Conservation (phyloP, 2,888 invertebrate species). For the Syrphus vitripennis region DNA sequence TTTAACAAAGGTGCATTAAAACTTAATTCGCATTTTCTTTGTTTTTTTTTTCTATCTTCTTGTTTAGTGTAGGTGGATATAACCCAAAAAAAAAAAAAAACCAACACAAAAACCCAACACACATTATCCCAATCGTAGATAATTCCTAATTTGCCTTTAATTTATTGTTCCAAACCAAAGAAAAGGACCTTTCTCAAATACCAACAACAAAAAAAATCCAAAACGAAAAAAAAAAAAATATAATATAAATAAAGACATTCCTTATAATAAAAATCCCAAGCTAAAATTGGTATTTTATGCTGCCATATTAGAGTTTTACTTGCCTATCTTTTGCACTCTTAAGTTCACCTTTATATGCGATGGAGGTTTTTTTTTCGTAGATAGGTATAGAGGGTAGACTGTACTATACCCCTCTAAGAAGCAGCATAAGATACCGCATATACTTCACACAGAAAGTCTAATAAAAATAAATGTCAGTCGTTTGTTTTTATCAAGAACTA, state of each 20-base stretch:
- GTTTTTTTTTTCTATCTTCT: background rate
- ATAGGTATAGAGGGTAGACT: conserved; percentile 9
- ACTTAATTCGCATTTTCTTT: conserved; percentile 60
- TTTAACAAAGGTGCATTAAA: conserved; percentile 70
- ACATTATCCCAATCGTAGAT: conserved; percentile 77
- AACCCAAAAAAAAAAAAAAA: background rate
- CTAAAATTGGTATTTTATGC: conserved; percentile 71
- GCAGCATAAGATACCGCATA: conserved; percentile 15
- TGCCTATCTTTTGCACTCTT: conserved; percentile 49
- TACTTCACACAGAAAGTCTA: conserved; percentile 75
- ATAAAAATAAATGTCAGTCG: conserved; percentile 82
- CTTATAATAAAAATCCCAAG: conserved; percentile 80
- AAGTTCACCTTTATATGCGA: conserved; percentile 60
- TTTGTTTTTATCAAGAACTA: conserved; percentile 80
- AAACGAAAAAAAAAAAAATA: conserved; percentile 35
- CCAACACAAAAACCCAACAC: conserved; percentile 35
- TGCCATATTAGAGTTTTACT: conserved; percentile 26
- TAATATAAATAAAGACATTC: conserved; percentile 80
- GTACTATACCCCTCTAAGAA: conserved; percentile 12
- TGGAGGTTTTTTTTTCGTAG: background rate
- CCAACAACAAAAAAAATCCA: background rate
- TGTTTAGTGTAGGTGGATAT: background rate
- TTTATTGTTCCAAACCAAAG: conserved; percentile 76
- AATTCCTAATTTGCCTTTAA: conserved; percentile 80
- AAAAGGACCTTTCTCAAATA: conserved; percentile 26